These are phyloP conservation scores for Hydrocynus forskahlii DNA, from an alignment of 2,797 vertebrate species.

Conservation along the genomic window DNA sequence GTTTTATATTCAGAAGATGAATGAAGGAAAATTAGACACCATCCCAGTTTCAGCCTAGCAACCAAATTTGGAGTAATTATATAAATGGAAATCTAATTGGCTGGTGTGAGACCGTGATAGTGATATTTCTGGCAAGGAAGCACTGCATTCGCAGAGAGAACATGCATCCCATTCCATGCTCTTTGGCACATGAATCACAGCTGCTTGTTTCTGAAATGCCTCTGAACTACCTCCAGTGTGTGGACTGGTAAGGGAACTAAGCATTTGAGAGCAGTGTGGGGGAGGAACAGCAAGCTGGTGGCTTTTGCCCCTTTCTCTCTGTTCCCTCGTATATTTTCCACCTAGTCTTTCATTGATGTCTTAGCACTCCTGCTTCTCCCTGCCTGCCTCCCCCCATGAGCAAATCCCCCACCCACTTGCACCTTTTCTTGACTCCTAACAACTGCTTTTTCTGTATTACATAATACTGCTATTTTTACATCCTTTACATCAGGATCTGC, in stretches of 20 bases:
- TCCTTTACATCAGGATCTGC: slow-evolving; percentile 30
- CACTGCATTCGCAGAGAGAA: slow-evolving; percentile 6
- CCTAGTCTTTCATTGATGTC: slow-evolving; percentile 28
- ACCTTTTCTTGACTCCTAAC: slow-evolving; percentile 5
- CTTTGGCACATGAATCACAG: slow-evolving; percentile 8
- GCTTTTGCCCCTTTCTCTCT: slow-evolving; percentile 45
- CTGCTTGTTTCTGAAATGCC: not conserved
- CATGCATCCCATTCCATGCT: slow-evolving; percentile 13
- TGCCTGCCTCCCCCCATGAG: not conserved
- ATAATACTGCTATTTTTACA: slow-evolving; percentile 59
- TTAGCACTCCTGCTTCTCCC: not conserved
- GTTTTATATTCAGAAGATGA: not conserved
- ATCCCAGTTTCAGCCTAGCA: not conserved
- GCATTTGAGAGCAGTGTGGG: slow-evolving; percentile 30
- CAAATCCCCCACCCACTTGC: slow-evolving; percentile 23
- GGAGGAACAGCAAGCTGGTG: slow-evolving; percentile 40
- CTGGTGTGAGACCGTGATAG: not conserved
- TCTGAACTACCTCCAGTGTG: slow-evolving; percentile 1
- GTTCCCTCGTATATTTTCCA: slow-evolving; percentile 38
- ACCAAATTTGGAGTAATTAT: slow-evolving; percentile 5
- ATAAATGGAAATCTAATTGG: slow-evolving; percentile 7
- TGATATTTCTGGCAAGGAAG: slow-evolving; percentile 12
- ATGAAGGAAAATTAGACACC: slow-evolving; percentile 1
- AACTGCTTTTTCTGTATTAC: slow-evolving; percentile 45
- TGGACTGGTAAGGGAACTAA: not conserved